phyloP scores from a whole-genome alignment of 2,113 vertebrate species.

The Ophthalmolycus amberensis region DNA sequence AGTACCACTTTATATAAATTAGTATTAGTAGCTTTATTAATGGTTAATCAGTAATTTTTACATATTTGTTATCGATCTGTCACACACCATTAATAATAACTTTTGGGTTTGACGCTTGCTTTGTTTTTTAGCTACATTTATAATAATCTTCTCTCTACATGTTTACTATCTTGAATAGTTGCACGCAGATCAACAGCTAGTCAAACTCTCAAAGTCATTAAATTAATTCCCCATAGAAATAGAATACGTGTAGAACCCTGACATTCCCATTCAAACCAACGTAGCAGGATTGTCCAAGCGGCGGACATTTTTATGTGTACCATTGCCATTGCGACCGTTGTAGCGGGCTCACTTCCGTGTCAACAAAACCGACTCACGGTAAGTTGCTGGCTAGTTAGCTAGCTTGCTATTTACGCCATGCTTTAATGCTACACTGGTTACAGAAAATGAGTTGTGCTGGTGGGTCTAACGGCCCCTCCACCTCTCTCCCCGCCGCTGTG shows the following conservation, averaged over 20 bases:
- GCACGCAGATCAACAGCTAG: neutral
- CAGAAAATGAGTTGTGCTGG: no score
- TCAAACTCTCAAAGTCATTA: neutral
- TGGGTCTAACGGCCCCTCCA: no score
- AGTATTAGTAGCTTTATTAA: neutral
- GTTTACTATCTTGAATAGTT: neutral
- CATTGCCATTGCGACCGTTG: no score
- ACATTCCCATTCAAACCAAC: neutral
- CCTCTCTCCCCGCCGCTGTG: no score
- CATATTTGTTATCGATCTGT: neutral
- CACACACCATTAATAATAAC: neutral
- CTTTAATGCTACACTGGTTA: no score
- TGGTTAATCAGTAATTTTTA: neutral
- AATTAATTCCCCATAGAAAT: neutral
- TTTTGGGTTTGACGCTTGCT: no score
- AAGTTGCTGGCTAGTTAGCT: no score
- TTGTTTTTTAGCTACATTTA: neutral
- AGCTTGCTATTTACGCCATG: no score
- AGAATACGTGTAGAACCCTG: neutral
- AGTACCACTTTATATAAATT: neutral
- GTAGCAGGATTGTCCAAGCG: neutral
- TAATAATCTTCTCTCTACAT: neutral
- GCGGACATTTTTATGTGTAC: neutral
- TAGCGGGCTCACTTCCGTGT: no score
- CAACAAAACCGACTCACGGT: no score